Evolutionary conservation across 2,888 invertebrate species (phyloP), one percentile per base, ranked within the genome.

Genomic region (Galerucella calmariensis): DNA sequence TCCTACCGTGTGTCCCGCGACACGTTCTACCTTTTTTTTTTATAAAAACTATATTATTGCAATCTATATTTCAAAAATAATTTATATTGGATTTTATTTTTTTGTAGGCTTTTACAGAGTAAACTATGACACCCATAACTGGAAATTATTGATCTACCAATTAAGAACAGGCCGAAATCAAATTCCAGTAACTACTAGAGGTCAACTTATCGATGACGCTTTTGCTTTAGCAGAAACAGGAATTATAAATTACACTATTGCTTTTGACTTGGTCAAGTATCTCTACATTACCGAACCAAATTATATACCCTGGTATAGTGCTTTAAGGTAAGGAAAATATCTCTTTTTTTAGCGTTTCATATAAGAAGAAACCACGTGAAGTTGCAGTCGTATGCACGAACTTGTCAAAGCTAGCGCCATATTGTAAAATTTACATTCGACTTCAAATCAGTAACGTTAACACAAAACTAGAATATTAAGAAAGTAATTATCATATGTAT

Each of bases 141-240:
- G 92, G 92, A 87, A 88, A 66, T 79, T 90, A 0, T 84, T 92
- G 0, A 87, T 86, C 63, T 79, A 86, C 5, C 90, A 90, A 0
- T 82, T 92, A 0, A 76, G 82, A 59, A 80, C 79, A 63, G 81
- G 85, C 61, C 84, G 89, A 0, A 79, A 84, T 1, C 86, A 89
- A 2, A 90, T 92, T 67, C 90, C 91, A 0, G 88, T 91, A 0
- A 88, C 91, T 3, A 91, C 92, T 48, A 89, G 92, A 70, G 93
- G 93, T 0, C 94, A 94, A 83, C 87, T 95, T 0, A 89, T 95
- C 10, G 93, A 94, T 82, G 95, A 95, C 82, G 91, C 93, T 0
- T 91, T 92, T 84, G 91, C 92, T 83, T 84, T 92, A 10, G 93
- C 93, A 14, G 89, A 92, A 81, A 88, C 89, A 0, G 90, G 90